Percentiles rank a stretch among this genome's conserved stretches.
Conservation (phyloP, 92 coral and sea anemone genomes). For the Phymanthus crucifer region DNA sequence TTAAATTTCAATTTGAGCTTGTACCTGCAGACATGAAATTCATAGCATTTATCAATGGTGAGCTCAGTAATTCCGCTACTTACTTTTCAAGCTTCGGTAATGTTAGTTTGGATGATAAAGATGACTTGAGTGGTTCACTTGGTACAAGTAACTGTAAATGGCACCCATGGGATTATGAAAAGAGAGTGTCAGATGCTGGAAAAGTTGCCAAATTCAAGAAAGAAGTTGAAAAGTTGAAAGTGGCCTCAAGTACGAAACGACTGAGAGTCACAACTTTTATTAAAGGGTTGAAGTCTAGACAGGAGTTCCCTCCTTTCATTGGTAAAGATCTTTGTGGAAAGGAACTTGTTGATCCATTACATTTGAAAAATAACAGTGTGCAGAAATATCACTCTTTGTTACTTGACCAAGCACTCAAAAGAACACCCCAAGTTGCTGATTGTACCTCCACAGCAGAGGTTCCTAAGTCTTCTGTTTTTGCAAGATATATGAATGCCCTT, state of each 20-base stretch:
- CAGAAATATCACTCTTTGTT: slow-evolving; percentile 10
- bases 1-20: slow-evolving; percentile 37
- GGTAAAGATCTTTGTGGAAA: too few species aligned
- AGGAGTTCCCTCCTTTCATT: slow-evolving; percentile 14
- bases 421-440: neutral
- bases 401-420: slow-evolving; percentile 15
- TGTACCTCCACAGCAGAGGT: slow-evolving; percentile 9
- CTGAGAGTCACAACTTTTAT: slow-evolving; percentile 20
- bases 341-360: slow-evolving; percentile 20
- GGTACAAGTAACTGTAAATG: slow-evolving; percentile 24
- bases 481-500: slow-evolving; percentile 4
- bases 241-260: neutral
- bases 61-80: slow-evolving; percentile 28
- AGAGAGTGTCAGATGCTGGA: slow-evolving; percentile 28
- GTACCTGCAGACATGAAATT: slow-evolving; percentile 55
- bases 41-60: slow-evolving; percentile 48
- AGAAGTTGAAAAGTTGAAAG: neutral
- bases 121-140: slow-evolving; percentile 21
- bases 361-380: neutral
- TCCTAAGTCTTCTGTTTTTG: neutral
- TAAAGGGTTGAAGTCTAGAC: slow-evolving; percentile 13
- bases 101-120: slow-evolving; percentile 14
- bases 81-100: slow-evolving; percentile 60
- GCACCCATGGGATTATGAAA: slow-evolving; percentile 37
- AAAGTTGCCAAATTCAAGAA: slow-evolving; percentile 28